Evolutionary conservation across 2,797 vertebrate species (phyloP), one percentile per base, ranked within the genome.

Genomic region (Carapus acus): DNA sequence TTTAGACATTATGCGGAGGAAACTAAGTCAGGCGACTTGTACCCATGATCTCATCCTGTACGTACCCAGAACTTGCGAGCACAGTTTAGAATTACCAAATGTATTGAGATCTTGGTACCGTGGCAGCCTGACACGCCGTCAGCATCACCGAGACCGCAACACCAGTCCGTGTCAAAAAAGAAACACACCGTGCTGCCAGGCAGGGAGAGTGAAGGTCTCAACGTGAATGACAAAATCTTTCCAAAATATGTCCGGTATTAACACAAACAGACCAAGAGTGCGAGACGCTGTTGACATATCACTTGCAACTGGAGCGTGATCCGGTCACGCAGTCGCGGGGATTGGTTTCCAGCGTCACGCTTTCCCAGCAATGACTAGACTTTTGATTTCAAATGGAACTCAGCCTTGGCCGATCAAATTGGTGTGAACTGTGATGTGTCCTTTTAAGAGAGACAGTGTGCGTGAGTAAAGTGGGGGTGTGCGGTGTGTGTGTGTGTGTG

Each of bases 271-370:
- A 56, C 62, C 19, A 53, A 65, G 55, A 76, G 73, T 61, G 64
- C 60, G 63, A 67, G 51, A 31, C 63, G 47, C 50, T 48, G 46
- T 67, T 78, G 74, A 84, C 71, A 81, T 61, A 65, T 52, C 52
- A 54, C 65, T 77, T 73, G 76, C 60, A 36, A 36, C 60, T 55
- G 54, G 44, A 71, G 40, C 76, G 58, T 49, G 62, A 73, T 46
- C 58, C 50, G 0, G 55, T 54, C 69, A 50, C 49, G 43, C 61
- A 67, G 65, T 47, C 77, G 65, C 70, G 53, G 52, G 71, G 62
- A 71, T 84, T 65, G 79, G 65, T 79, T 84, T 78, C 76, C 43
- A 50, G 45, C 65, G 65, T 75, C 63, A 79, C 62, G 75, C 76
- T 76, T 81, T 83, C 74, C 67, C 76, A 70, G 72, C 65, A 75